Evolutionary conservation across 2,113 vertebrate species (phyloP).

Genomic region (Amblyopsis rosae): DNA sequence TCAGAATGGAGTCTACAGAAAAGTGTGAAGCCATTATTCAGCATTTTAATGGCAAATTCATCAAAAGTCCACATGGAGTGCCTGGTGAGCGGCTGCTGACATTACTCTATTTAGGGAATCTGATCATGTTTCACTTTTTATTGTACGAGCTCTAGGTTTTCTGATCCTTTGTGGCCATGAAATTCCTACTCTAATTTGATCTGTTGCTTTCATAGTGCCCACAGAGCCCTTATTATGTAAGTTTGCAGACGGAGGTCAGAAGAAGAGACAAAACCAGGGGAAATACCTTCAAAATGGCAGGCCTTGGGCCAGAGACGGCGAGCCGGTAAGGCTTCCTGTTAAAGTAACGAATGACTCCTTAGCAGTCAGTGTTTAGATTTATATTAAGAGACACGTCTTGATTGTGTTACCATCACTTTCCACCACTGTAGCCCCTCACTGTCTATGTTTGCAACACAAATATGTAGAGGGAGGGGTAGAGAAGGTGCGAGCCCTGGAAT

Average conservation of each 20-base stretch:
- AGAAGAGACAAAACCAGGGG: conserved; percentile 90
- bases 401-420: not conserved
- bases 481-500: not conserved
- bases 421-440: too few relatives aligned
- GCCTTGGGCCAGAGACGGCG: conserved; percentile 86
- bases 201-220: conserved; percentile 75
- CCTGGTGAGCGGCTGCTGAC: conserved; percentile 75
- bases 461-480: not conserved
- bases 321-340: conserved; percentile 74
- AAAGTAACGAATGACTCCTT: not conserved
- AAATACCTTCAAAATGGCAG: conserved; percentile 89
- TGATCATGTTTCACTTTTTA: conserved; percentile 33
- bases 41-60: conserved; percentile 94
- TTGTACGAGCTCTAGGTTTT: conserved; percentile 32
- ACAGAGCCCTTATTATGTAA: conserved; percentile 93
- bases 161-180: conserved; percentile 28
- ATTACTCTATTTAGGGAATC: conserved; percentile 36
- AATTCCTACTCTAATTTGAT: conserved; percentile 49
- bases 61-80: conserved; percentile 89
- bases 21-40: conserved; percentile 93
- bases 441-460: too few relatives aligned
- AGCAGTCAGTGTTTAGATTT: not conserved
- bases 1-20: conserved; percentile 93
- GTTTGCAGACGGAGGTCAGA: conserved; percentile 94
- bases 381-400: not conserved